Conservation (phyloP, 2,797 vertebrate species). For the Lindbergichthys nudifrons region DNA sequence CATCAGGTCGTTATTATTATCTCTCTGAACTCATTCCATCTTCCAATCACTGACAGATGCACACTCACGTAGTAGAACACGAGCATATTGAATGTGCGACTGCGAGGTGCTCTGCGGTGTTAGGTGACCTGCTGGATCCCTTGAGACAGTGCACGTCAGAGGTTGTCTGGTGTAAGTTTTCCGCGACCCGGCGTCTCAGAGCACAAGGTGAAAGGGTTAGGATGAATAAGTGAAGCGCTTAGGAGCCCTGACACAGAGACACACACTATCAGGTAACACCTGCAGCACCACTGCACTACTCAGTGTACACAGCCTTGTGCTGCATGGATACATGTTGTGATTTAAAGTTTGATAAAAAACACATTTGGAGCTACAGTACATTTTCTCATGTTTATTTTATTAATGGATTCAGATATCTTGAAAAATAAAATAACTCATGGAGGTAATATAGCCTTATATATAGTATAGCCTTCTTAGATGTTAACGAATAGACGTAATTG, state of each 20-base stretch:
- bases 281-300: neutral
- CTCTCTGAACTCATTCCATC: constrained; percentile 51
- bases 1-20: constrained; percentile 43
- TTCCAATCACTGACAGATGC: constrained; percentile 16
- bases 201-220: constrained; percentile 52
- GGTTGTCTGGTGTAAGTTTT: constrained; percentile 50
- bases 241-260: constrained; percentile 21
- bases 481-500: too few relatives aligned
- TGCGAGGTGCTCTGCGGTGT: constrained; percentile 11
- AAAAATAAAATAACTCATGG: neutral
- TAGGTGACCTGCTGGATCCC: constrained; percentile 23
- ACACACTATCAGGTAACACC: constrained; percentile 46
- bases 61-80: neutral
- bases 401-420: neutral
- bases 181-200: constrained; percentile 25
- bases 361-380: neutral
- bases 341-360: constrained; percentile 21
- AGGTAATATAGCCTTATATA: neutral
- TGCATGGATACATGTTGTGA: neutral
- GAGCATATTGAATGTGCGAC: constrained; percentile 23
- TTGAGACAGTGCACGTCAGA: constrained; percentile 22
- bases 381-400: neutral
- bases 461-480: neutral
- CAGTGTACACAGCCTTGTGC: neutral
- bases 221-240: constrained; percentile 54